phyloP scores from a whole-genome alignment of 2,888 invertebrate genomes.

The Lamproptera curius region DNA sequence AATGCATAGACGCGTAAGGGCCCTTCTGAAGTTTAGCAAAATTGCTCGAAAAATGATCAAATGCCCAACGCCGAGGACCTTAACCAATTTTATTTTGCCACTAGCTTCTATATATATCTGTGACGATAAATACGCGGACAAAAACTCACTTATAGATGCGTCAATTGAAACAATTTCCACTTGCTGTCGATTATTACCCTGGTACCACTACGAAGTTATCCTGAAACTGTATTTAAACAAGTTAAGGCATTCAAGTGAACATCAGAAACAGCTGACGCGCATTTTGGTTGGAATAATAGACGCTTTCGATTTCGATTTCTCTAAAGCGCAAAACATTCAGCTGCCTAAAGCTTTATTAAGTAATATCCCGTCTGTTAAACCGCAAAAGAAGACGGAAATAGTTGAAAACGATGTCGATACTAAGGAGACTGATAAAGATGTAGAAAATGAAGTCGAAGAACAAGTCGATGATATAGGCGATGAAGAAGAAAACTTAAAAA shows the following conservation, averaged over 20 bases:
- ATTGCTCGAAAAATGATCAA: slow-evolving; percentile 80
- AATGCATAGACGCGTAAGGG: slow-evolving; percentile 90
- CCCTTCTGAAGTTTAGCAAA: slow-evolving; percentile 85
- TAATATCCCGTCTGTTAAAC: slow-evolving; percentile 36
- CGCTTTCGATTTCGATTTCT: slow-evolving; percentile 94
- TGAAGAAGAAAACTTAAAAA: slow-evolving; percentile 53
- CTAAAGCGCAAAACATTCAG: slow-evolving; percentile 71
- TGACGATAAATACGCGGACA: slow-evolving; percentile 85
- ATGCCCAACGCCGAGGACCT: slow-evolving; percentile 81
- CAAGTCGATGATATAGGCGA: slow-evolving; percentile 31
- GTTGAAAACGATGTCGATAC: slow-evolving; percentile 27
- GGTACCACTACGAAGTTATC: slow-evolving; percentile 92
- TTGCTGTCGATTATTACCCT: slow-evolving; percentile 88
- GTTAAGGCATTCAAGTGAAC: slow-evolving; percentile 83
- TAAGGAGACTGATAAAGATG: slow-evolving; percentile 25
- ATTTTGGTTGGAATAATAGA: slow-evolving; percentile 89
- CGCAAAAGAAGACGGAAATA: slow-evolving; percentile 28
- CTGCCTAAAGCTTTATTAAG: slow-evolving; percentile 52
- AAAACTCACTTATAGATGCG: slow-evolving; percentile 90
- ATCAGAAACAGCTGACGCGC: slow-evolving; percentile 90
- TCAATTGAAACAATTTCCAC: slow-evolving; percentile 89
- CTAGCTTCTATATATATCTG: slow-evolving; percentile 89
- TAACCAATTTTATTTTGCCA: slow-evolving; percentile 92
- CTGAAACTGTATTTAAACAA: slow-evolving; percentile 88
- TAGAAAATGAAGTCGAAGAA: slow-evolving; percentile 33